Evolutionary conservation across 2,797 vertebrate genomes (phyloP).

Genomic region (Podarcis siculus): DNA sequence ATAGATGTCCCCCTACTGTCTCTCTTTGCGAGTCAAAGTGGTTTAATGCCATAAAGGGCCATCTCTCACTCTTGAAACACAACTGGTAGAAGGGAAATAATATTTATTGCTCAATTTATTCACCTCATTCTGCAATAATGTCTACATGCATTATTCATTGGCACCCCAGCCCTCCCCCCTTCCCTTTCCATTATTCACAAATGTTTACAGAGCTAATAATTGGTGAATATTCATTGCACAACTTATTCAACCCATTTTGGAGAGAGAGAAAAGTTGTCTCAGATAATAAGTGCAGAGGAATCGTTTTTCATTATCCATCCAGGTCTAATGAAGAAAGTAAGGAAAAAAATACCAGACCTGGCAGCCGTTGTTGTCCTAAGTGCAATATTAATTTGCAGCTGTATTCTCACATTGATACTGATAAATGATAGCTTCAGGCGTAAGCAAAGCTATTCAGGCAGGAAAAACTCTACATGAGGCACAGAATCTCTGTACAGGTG

Average conservation of each 20-base stretch:
- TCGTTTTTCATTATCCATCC: conserved; percentile 13
- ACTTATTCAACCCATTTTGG: conserved; percentile 42
- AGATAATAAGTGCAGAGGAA: conserved; percentile 27
- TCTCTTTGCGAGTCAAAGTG: conserved; percentile 6
- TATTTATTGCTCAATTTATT: conserved; percentile 47
- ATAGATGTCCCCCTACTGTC: neutral
- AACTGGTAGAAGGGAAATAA: conserved; percentile 26
- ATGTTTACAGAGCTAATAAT: conserved; percentile 47
- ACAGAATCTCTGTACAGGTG: neutral
- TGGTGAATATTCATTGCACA: conserved; percentile 38
- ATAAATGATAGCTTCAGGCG: conserved; percentile 14
- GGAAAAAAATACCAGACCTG: neutral
- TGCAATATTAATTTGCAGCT: conserved; percentile 5
- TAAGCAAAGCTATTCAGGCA: neutral
- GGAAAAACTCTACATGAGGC: neutral
- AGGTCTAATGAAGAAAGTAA: conserved; percentile 42
- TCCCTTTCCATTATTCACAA: conserved; percentile 32
- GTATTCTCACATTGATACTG: conserved; percentile 26
- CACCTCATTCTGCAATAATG: conserved; percentile 38
- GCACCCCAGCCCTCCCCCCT: conserved; percentile 1
- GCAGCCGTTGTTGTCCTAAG: neutral
- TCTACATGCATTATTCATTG: conserved; percentile 47
- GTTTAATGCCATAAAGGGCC: conserved; percentile 25
- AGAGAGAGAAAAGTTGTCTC: conserved; percentile 1
- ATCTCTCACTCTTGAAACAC: conserved; percentile 45